Percentiles rank a stretch among this genome's conserved stretches.
phyloP scores from a whole-genome alignment of 2,797 vertebrate genomes.

The Florisuga fusca region DNA sequence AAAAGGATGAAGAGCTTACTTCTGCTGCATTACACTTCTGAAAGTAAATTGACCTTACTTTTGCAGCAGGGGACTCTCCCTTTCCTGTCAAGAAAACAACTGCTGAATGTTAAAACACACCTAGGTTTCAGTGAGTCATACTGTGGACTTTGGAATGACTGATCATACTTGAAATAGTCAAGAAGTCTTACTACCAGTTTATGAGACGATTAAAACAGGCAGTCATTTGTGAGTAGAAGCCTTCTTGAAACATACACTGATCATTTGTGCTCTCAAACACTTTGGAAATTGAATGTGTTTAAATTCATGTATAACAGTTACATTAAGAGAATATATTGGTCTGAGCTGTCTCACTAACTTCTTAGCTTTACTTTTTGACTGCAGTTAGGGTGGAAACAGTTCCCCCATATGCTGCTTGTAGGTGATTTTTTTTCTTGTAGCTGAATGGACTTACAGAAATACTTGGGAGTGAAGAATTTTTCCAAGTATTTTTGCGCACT shows the following conservation, averaged over 20 bases:
- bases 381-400: neutral
- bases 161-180: neutral
- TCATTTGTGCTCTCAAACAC: neutral
- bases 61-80: constrained; percentile 20
- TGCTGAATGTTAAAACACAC: constrained; percentile 48
- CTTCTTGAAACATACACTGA: neutral
- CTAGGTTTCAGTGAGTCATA: constrained; percentile 40
- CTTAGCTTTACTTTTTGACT: neutral
- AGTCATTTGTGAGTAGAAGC: neutral
- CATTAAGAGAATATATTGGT: neutral
- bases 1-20: neutral
- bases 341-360: neutral
- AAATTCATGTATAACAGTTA: neutral
- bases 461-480: neutral
- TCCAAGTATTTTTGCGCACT: neutral
- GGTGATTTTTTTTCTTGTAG: neutral
- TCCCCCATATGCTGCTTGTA: neutral
- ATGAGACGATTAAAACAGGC: neutral
- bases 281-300: neutral
- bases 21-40: neutral
- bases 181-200: neutral
- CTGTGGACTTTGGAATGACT: constrained; percentile 49
- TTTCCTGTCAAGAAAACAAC: constrained; percentile 59
- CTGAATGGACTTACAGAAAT: neutral
- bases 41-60: constrained; percentile 21